Evolutionary conservation across 2,113 vertebrate genomes (phyloP).

Genomic region (Rhegmatorhina hoffmannsi): DNA sequence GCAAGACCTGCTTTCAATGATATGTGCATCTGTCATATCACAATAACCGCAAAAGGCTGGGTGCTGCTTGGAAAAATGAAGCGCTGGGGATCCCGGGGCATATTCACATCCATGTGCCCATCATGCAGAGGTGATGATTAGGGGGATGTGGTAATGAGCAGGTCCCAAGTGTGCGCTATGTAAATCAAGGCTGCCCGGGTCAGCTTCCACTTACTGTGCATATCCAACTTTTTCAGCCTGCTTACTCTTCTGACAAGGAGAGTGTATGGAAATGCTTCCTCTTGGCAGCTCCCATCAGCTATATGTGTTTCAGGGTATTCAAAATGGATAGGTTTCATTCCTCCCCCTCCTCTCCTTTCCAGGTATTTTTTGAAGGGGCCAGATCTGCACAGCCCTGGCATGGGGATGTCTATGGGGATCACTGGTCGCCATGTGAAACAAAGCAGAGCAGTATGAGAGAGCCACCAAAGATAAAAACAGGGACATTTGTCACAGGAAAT

Average conservation of each 20-base stretch:
- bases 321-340: not conserved
- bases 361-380: not conserved
- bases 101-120: not conserved
- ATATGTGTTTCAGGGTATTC: not conserved
- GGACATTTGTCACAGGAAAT: not conserved
- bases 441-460: not conserved
- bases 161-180: constrained; percentile 39
- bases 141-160: constrained; percentile 63
- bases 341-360: not conserved
- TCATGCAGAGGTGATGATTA: constrained; percentile 51
- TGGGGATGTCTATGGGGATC: not conserved
- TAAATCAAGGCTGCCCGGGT: constrained; percentile 46
- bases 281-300: not conserved
- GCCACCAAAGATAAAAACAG: not conserved
- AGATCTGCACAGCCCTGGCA: rapidly evolving
- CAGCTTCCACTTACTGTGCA: not conserved
- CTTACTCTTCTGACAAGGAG: constrained; percentile 44
- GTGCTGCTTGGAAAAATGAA: not conserved
- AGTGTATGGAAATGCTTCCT: not conserved
- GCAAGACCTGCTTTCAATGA: constrained; percentile 43
- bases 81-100: not conserved
- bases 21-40: constrained; percentile 44
- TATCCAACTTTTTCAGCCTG: constrained; percentile 51
- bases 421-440: not conserved
- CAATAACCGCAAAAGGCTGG: constrained; percentile 15